Evolutionary conservation across 2,888 invertebrate species (phyloP).

Genomic region (Polia nebulosa): DNA sequence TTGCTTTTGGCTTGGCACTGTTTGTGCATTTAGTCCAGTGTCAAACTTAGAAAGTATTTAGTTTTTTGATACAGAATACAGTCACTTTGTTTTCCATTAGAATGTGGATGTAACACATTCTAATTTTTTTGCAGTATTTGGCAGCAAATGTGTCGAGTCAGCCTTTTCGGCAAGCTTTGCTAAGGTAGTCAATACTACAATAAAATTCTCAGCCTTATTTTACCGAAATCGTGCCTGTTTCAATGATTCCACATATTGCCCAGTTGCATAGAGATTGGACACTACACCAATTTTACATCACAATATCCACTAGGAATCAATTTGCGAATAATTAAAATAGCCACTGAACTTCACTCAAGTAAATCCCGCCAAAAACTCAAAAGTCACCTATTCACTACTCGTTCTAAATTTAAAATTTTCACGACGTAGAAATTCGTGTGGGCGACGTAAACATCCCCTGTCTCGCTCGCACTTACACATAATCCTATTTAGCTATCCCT

Average conservation of each 20-base stretch:
- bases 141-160: too few relatives aligned
- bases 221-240: not conserved
- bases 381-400: constrained; percentile 21
- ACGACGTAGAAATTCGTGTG: constrained; percentile 49
- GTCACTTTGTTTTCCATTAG: too few relatives aligned
- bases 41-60: too few relatives aligned
- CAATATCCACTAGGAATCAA: not conserved
- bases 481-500: constrained; percentile 62
- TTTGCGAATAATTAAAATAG: not conserved
- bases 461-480: constrained; percentile 65
- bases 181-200: not conserved
- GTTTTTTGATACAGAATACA: too few relatives aligned
- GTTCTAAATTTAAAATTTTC: constrained; percentile 49
- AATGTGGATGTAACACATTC: too few relatives aligned
- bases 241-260: not conserved
- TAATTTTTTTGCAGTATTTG: too few relatives aligned
- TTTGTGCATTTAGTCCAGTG: too few relatives aligned
- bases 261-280: not conserved
- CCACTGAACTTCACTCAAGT: not conserved
- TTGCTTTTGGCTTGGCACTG: too few relatives aligned
- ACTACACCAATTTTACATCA: not conserved
- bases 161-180: too few relatives aligned
- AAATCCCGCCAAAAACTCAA: not conserved
- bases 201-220: not conserved
- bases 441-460: constrained; percentile 53